Conservation (phyloP, 2,113 vertebrate genomes). For the Xiphias gladius region DNA sequence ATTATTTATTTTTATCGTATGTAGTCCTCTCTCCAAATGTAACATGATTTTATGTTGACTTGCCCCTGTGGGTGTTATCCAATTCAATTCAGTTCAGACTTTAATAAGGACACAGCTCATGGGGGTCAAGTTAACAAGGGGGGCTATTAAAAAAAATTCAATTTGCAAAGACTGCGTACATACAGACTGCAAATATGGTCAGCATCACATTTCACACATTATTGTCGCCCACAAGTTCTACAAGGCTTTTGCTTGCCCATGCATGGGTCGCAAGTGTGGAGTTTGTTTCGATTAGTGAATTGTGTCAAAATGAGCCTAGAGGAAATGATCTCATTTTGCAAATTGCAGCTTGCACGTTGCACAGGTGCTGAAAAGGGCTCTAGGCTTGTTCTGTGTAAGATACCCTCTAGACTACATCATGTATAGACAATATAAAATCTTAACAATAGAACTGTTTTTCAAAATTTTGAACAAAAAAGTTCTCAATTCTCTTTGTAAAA, state of each 20-base stretch:
- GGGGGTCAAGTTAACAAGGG: not conserved
- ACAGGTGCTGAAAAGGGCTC: not conserved
- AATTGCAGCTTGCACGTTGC: not conserved
- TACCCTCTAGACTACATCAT: not conserved
- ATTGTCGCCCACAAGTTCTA: not conserved
- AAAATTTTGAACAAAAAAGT: too few species aligned
- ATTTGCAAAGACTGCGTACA: not conserved
- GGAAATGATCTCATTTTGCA: not conserved
- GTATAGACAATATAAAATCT: not conserved
- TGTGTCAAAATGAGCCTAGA: not conserved
- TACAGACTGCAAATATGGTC: not conserved
- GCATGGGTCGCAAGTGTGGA: too few species aligned
- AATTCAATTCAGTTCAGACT: not conserved
- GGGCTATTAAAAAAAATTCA: not conserved
- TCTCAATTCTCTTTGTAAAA: too few species aligned
- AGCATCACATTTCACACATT: not conserved
- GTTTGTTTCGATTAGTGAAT: not conserved
- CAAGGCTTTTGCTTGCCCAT: not conserved
- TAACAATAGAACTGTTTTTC: not conserved
- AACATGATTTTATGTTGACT: conserved; percentile 11
- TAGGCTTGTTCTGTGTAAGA: not conserved
- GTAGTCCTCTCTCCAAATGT: not conserved
- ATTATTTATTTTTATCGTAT: not conserved
- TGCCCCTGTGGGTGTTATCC: not conserved
- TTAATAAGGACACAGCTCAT: not conserved